These are phyloP conservation scores for Streblospio benedicti DNA, from an alignment of 1,140 invertebrate genomes.

Conservation along the genomic window DNA sequence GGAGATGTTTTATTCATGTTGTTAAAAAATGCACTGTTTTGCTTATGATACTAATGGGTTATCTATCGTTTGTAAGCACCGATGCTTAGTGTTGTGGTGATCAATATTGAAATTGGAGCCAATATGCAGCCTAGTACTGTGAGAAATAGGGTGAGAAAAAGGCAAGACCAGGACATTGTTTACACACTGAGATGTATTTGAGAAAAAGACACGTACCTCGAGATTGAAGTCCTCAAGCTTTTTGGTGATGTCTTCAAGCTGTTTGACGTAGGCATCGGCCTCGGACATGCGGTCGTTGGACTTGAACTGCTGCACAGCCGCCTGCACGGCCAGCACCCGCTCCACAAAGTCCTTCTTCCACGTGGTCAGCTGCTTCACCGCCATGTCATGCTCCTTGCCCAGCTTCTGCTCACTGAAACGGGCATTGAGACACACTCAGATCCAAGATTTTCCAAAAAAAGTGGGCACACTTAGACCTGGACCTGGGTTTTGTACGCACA, in stretches of 20 bases:
- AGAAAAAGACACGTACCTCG: slow-evolving; percentile 31
- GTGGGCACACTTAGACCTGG: no score
- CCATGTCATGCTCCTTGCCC: slow-evolving; percentile 40
- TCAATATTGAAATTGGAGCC: no score
- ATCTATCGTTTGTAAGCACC: no score
- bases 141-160: no score
- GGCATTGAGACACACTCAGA: neutral
- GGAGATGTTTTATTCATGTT: no score
- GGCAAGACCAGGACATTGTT: no score
- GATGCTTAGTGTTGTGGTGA: no score
- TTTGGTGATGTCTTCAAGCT: slow-evolving; percentile 33
- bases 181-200: no score
- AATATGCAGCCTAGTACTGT: no score
- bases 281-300: slow-evolving; percentile 42
- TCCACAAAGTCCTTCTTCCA: slow-evolving; percentile 35
- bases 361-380: slow-evolving; percentile 30
- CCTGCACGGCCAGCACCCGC: slow-evolving; percentile 27
- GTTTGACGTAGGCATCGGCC: slow-evolving; percentile 35
- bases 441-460: slow-evolving; percentile 5
- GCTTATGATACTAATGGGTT: no score
- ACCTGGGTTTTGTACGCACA: no score
- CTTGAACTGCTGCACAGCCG: slow-evolving; percentile 37
- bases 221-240: slow-evolving; percentile 38
- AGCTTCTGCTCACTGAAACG: slow-evolving; percentile 39
- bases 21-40: no score